Percentiles rank a stretch among this genome's conserved stretches.
These are phyloP conservation scores for Cephalotes varians DNA, from an alignment of 2,888 invertebrate genomes.

Conservation along the genomic window DNA sequence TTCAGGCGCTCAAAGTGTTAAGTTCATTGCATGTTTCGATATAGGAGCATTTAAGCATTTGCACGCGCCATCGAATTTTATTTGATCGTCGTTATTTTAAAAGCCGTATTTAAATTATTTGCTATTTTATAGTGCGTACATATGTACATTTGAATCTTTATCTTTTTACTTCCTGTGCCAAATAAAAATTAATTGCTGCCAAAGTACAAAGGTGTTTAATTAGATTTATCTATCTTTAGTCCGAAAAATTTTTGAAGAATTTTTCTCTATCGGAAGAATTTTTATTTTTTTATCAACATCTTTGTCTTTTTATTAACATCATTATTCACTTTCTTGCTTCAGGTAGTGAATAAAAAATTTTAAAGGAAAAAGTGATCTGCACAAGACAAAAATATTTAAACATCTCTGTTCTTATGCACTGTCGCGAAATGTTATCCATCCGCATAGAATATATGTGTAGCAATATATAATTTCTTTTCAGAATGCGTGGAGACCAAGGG, in stretches of 20 bases:
- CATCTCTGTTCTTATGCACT: conserved; percentile 10
- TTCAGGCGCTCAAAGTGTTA: conserved; percentile 29
- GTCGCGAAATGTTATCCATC: neutral
- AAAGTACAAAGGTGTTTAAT: conserved; percentile 13
- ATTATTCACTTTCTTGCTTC: neutral
- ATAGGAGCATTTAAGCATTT: conserved; percentile 38
- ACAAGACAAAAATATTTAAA: neutral
- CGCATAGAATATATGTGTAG: neutral
- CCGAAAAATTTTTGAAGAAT: too few species aligned
- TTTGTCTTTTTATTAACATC: neutral
- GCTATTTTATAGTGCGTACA: conserved; percentile 26
- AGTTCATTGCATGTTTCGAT: conserved; percentile 28
- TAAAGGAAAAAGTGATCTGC: conserved; percentile 9
- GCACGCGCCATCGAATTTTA: conserved; percentile 37
- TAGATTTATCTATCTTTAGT: neutral
- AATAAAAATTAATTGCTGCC: neutral
- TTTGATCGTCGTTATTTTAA: conserved; percentile 31
- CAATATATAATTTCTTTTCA: conserved; percentile 66
- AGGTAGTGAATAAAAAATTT: neutral
- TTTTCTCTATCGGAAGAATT: neutral
- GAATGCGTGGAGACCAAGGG: conserved; percentile 85
- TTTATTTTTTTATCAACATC: neutral
- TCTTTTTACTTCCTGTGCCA: conserved; percentile 15
- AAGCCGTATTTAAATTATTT: conserved; percentile 21
- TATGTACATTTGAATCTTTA: conserved; percentile 20